Conservation (phyloP, 2,888 invertebrate species). For the Cephus spinipes region DNA sequence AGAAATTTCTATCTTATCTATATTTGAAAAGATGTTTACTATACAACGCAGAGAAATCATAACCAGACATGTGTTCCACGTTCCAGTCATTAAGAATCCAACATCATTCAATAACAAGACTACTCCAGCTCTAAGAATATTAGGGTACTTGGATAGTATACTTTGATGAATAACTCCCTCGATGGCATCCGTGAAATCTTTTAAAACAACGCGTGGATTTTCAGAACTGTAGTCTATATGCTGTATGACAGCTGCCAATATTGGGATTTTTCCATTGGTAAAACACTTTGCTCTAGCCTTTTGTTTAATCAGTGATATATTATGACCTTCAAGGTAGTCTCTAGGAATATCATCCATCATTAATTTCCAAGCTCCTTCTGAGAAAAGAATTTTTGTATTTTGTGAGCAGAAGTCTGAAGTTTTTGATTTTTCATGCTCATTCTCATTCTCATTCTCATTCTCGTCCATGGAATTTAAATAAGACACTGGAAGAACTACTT, state of each 20-base stretch:
- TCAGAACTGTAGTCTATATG: slow-evolving; percentile 57
- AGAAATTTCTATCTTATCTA: slow-evolving; percentile 29
- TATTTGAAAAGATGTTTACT: slow-evolving; percentile 55
- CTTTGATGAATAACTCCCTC: slow-evolving; percentile 66
- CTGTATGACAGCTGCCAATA: slow-evolving; percentile 58
- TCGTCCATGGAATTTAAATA: slow-evolving; percentile 31
- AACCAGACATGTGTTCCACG: slow-evolving; percentile 46
- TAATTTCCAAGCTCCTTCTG: slow-evolving; percentile 57
- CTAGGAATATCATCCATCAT: slow-evolving; percentile 55
- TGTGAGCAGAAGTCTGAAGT: slow-evolving; percentile 47
- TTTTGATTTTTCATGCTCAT: slow-evolving; percentile 25
- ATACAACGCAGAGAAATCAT: slow-evolving; percentile 56
- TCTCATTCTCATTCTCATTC: slow-evolving; percentile 29
- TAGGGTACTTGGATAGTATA: slow-evolving; percentile 60
- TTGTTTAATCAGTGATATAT: slow-evolving; percentile 54
- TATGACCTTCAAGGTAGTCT: slow-evolving; percentile 47
- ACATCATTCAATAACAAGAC: slow-evolving; percentile 57
- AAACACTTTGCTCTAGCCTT: slow-evolving; percentile 41
- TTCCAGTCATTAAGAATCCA: slow-evolving; percentile 49
- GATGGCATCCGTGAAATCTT: slow-evolving; percentile 64
- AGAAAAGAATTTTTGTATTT: slow-evolving; percentile 54
- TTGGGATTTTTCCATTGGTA: slow-evolving; percentile 50
- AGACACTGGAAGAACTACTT: slow-evolving; percentile 17
- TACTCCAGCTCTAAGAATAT: slow-evolving; percentile 51
- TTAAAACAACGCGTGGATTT: slow-evolving; percentile 60